phyloP scores from a whole-genome alignment of 1,140 invertebrate genomes.

The Lepidurus arcticus region DNA sequence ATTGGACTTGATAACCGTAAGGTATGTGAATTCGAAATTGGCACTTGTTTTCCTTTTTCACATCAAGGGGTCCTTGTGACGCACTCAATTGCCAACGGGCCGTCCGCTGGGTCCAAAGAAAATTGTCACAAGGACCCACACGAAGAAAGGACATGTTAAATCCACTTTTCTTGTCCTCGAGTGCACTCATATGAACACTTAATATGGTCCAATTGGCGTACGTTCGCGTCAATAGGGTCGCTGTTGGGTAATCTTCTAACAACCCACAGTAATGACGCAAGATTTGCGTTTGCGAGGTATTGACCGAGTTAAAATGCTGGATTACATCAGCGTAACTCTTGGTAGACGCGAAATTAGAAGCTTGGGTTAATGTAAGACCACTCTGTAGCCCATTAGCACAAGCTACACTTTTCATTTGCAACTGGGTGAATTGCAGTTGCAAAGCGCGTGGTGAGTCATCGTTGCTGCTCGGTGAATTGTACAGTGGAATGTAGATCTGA shows the following conservation, averaged over 20 bases:
- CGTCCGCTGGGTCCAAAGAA: background rate
- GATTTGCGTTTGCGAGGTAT: background rate
- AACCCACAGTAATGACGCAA: background rate
- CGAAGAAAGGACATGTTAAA: constrained; percentile 7
- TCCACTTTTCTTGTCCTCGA: background rate
- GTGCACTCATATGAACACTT: background rate
- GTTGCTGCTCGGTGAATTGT: background rate
- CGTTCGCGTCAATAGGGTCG: background rate
- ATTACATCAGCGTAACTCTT: background rate
- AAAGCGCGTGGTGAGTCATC: background rate
- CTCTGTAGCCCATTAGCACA: background rate
- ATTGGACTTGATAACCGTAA: background rate
- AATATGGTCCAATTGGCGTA: background rate
- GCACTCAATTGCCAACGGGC: background rate
- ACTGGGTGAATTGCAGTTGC: background rate
- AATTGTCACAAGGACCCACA: background rate
- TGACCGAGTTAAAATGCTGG: background rate
- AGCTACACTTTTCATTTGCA: background rate
- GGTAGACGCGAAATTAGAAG: background rate
- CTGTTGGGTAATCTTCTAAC: background rate
- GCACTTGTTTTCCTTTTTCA: background rate
- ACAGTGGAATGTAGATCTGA: background rate
- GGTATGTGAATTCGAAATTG: constrained; percentile 11
- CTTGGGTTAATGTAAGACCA: background rate
- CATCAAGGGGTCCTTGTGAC: background rate